Evolutionary conservation across 2,888 invertebrate genomes (phyloP), one percentile per base, ranked within the genome.

Genomic region (Heliothis peltigera): DNA sequence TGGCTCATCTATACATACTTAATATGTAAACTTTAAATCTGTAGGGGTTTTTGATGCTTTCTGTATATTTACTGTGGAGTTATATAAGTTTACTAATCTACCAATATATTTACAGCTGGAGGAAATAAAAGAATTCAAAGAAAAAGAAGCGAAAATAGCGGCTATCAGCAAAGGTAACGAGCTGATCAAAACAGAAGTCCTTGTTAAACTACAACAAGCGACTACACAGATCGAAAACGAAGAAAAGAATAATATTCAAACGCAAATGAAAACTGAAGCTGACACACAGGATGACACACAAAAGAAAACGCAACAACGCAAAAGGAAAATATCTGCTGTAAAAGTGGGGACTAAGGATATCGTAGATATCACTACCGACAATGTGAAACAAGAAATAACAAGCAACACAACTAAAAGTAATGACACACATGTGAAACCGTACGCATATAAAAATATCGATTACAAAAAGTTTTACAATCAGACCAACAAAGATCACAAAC

Each of bases 391-490:
- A 60, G 77, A 77, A 57, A 49, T 70, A 21, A 58, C 57, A 21
- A 82, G 71, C 28, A 75, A 70, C 53, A 62, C 61, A 22, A 64
- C 75, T 25, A 75, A 81, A 52, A 83, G 77, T 62, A 64, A 54
- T 3, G 80, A 83, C 3, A 63, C 25, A 4, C 77, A 78, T 48
- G 74, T 82, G 0, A 86, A 86, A 59, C 83, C 87, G 0, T 88
- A 73, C 68, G 77, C 77, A 19, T 92, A 92, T 69, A 90, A 89
- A 64, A 88, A 89, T 53, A 82, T 83, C 0, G 87, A 92, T 70
- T 92, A 91, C 67, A 89, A 81, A 61, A 92, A 90, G 84, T 92
- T 92, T 66, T 86, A 83, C 63, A 87, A 87, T 48, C 87, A 89
- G 3, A 64, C 81, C 12, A 86, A 85, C 57, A 89, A 88, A 71